Conservation (phyloP, 1,140 invertebrate genomes). For the Aplysia californica region DNA sequence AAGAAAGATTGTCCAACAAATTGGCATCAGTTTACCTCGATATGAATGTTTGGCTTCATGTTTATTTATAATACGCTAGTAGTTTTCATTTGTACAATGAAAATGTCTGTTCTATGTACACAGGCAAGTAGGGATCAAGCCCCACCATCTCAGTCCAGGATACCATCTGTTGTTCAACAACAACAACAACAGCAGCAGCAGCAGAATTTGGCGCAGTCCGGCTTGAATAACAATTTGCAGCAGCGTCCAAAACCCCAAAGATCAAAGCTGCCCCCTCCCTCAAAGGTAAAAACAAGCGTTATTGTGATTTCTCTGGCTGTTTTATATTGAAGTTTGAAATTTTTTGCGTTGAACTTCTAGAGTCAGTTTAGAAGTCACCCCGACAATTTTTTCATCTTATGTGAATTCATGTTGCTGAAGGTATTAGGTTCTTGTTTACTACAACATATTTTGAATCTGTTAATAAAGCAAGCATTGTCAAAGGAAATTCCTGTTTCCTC, state of each 20-base stretch:
- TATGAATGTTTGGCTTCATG: no score
- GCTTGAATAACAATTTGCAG: slow-evolving; percentile 52
- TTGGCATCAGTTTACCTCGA: no score
- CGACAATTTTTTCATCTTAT: not conserved
- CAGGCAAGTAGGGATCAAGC: slow-evolving; percentile 8
- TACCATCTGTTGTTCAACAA: slow-evolving; percentile 21
- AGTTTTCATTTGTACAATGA: no score
- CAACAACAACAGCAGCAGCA: slow-evolving; percentile 35
- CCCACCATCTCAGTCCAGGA: slow-evolving; percentile 33
- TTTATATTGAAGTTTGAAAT: not conserved
- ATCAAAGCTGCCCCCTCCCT: slow-evolving; percentile 88
- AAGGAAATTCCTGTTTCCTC: no score
- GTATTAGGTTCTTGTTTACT: not conserved
- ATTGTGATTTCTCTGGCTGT: not conserved
- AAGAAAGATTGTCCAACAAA: no score
- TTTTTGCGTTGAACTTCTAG: not conserved
- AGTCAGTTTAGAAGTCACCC: not conserved
- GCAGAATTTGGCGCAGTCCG: not conserved
- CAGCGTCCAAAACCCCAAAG: slow-evolving; percentile 77
- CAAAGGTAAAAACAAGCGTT: slow-evolving; percentile 80
- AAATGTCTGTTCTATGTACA: no score
- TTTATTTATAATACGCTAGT: no score
- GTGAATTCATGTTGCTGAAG: no score
- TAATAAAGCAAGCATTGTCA: no score
- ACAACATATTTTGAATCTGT: not conserved